Conservation (phyloP, 2,797 vertebrate species). For the Paratrypauchen microcephalus region DNA sequence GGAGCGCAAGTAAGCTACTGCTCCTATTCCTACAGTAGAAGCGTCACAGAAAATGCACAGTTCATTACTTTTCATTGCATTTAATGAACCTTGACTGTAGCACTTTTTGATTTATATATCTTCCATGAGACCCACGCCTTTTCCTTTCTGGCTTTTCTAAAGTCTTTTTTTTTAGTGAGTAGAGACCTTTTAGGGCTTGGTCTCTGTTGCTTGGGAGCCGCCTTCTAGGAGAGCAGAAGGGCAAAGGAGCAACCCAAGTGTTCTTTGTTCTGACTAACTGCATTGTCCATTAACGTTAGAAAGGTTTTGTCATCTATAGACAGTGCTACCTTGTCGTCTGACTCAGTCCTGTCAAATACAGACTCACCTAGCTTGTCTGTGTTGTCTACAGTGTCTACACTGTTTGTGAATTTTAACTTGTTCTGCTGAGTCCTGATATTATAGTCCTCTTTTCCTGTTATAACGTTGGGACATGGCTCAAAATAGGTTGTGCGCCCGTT, state of each 20-base stretch:
- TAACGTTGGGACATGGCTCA: neutral
- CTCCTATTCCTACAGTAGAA: too few species aligned
- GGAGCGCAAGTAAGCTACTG: too few species aligned
- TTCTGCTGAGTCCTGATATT: neutral
- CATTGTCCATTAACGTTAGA: conserved; percentile 1
- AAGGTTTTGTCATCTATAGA: too few species aligned
- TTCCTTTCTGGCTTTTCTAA: neutral
- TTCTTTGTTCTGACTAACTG: neutral
- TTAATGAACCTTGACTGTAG: neutral
- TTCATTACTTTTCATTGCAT: neutral
- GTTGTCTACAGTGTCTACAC: too few species aligned
- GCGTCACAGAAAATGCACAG: too few species aligned
- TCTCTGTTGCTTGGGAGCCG: neutral
- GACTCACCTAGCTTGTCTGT: neutral
- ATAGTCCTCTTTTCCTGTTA: neutral
- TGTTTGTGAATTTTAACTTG: neutral
- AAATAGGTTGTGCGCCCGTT: conserved; percentile 1
- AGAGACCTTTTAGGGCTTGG: too few species aligned
- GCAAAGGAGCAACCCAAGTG: conserved; percentile 14
- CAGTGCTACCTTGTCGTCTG: neutral
- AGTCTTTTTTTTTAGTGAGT: too few species aligned
- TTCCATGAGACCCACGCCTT: neutral
- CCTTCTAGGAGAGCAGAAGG: neutral
- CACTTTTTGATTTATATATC: neutral
- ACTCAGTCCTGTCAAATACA: conserved; percentile 5